Base-by-base conservation (phyloP, 2,797 vertebrate species). In the Eulemur coronatus region DNA sequence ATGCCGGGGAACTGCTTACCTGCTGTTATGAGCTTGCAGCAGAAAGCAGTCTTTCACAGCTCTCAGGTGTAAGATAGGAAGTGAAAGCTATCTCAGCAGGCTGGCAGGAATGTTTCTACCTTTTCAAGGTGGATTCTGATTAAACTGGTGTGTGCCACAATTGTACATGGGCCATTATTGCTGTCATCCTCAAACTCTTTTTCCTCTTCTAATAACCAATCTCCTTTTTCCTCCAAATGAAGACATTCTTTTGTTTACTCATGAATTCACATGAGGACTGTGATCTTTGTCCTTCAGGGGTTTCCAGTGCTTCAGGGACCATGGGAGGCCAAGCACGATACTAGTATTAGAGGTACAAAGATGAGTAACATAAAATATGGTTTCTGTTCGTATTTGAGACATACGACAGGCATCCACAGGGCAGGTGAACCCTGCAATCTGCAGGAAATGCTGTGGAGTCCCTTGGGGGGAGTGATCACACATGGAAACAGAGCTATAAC, bases 281-380 rank as follows among this genome's bases (percentile, higher is more conserved):
- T 28, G 18, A 35, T 46, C 33, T 88, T 84, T 84, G 35, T 30
- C n/a, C 14, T 72, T 70, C 14, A 59, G 24, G 48, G 57, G 7
- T 72, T 50, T 10, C 33, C 22, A 22, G 26, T 41, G 2, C 55
- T 18, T 13, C 41, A 52, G 7, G 24, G 14, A 33, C 2, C 2
- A 2, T 41, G 4, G 4, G 30, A 50, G 48, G 24, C 9, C 30
- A 30, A 50, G 17, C 0, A 8, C 0, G 1, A 24, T 26, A 14
- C 7, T 28, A 2, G 59, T 4, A 10, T 5, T 20, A 28, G 28
- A 55, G 12, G 2, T 41, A 41, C 20, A 78, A 65, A 50, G 43
- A 17, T 2, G 6, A 13, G 35, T 55, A 26, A 70, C 52, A 18
- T 50, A 43, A 17, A 48, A 14, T 24, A 50, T 4, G n/a, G 22